phyloP scores from a whole-genome alignment of 2,888 invertebrate genomes.

The Harpagoxenus sublaevis region DNA sequence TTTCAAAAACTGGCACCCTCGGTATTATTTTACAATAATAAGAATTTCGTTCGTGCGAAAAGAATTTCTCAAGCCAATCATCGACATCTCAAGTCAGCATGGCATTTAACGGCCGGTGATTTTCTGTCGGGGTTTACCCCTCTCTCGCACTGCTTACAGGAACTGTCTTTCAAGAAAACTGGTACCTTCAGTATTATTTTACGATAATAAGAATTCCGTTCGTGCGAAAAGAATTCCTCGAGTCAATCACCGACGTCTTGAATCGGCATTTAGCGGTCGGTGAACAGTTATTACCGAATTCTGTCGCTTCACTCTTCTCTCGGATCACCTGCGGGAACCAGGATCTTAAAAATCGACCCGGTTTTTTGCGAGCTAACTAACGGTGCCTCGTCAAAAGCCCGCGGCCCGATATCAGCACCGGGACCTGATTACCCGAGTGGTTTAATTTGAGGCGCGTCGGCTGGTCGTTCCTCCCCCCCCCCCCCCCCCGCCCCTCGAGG shows the following conservation, averaged over 20 bases:
- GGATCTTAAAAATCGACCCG: constrained; percentile 45
- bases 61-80: background rate
- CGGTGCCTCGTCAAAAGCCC: constrained; percentile 62
- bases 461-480: no score
- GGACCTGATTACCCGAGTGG: constrained; percentile 35
- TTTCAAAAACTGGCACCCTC: no score
- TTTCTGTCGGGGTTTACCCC: no score
- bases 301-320: background rate
- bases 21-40: background rate
- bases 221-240: background rate
- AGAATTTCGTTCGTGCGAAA: background rate
- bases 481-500: background rate
- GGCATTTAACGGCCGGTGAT: background rate
- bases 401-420: constrained; percentile 34
- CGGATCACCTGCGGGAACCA: background rate
- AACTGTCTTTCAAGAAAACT: no score
- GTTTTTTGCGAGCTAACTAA: constrained; percentile 67
- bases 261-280: background rate
- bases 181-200: background rate
- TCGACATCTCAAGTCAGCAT: background rate
- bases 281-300: background rate
- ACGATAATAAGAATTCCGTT: background rate
- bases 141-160: no score
- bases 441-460: constrained; percentile 23
- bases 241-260: background rate